Evolutionary conservation across 2,888 invertebrate species (phyloP).

Genomic region (Calephelis perditalis): DNA sequence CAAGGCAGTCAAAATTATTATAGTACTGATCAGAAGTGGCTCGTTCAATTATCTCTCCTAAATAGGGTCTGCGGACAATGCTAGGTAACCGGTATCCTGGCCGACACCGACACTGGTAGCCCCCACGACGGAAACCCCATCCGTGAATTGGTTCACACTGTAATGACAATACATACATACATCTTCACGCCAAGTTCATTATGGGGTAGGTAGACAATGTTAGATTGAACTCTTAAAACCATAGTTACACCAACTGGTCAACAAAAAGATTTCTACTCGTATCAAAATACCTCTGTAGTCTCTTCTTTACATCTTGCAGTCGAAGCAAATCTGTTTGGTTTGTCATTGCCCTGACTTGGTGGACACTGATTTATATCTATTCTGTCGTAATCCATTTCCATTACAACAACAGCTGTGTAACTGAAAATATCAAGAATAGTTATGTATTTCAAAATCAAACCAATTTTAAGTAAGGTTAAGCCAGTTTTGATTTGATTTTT

Average conservation of each 20-base stretch:
- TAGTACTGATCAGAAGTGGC: slow-evolving; percentile 96
- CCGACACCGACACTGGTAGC: slow-evolving; percentile 95
- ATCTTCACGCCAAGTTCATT: too few relatives aligned
- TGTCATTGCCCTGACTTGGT: slow-evolving; percentile 89
- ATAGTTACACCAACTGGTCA: too few relatives aligned
- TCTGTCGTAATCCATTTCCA: slow-evolving; percentile 97
- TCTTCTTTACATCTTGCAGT: slow-evolving; percentile 90
- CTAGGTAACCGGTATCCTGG: slow-evolving; percentile 93
- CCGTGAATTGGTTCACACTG: slow-evolving; percentile 97
- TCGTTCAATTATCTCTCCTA: slow-evolving; percentile 95
- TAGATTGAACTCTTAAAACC: not conserved
- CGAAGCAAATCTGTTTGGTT: slow-evolving; percentile 92
- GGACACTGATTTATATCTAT: slow-evolving; percentile 99
- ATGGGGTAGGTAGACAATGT: not conserved
- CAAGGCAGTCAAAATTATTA: slow-evolving; percentile 92
- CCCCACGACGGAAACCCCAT: slow-evolving; percentile 96
- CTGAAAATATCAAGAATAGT: slow-evolving; percentile 52
- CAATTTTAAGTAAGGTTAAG: too few relatives aligned
- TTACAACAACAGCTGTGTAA: slow-evolving; percentile 93
- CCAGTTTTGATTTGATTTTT: too few relatives aligned
- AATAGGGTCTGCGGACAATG: slow-evolving; percentile 91
- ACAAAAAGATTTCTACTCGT: too few relatives aligned
- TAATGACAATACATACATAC: slow-evolving; percentile 15
- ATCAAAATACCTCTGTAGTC: slow-evolving; percentile 29
- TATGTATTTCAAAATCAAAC: not conserved